These are phyloP conservation scores for Pemphredon lugubris DNA, from an alignment of 2,888 invertebrate species.

Conservation along the genomic window DNA sequence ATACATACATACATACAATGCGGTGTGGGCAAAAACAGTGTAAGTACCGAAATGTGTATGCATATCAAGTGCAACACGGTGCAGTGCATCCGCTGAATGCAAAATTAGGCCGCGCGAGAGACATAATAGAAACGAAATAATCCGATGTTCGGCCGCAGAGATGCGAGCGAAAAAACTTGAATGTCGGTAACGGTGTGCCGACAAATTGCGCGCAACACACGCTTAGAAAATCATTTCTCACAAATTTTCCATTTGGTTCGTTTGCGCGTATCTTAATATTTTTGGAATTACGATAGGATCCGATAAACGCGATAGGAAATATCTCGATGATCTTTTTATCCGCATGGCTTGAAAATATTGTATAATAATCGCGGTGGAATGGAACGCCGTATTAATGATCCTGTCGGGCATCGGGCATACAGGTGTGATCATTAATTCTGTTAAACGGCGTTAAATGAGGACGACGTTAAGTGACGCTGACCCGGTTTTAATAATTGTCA, in stretches of 20 bases:
- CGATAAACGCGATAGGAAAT: conserved; percentile 16
- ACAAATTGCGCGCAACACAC: not conserved
- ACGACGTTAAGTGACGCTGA: conserved; percentile 65
- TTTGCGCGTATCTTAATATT: no score
- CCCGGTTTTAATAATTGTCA: conserved; percentile 67
- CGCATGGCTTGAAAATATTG: conserved; percentile 22
- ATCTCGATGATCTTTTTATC: conserved; percentile 32
- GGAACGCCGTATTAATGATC: conserved; percentile 56
- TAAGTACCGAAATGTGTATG: conserved; percentile 43
- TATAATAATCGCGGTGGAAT: conserved; percentile 43
- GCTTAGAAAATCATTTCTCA: no score
- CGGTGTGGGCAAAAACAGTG: conserved; percentile 33
- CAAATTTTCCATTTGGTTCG: no score
- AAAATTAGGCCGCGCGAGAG: conserved; percentile 20
- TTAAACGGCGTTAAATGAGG: conserved; percentile 66
- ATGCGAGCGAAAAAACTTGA: conserved; percentile 16
- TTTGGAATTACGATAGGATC: not conserved
- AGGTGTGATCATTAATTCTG: conserved; percentile 64
- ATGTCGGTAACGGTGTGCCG: not conserved
- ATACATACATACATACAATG: no score
- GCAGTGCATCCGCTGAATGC: conserved; percentile 43
- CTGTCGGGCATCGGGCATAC: conserved; percentile 38
- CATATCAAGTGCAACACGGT: conserved; percentile 44
- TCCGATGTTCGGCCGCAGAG: not conserved
- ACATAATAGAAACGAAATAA: conserved; percentile 34